Percentiles rank a stretch among this genome's conserved stretches.
Conservation (phyloP, 2,888 invertebrate genomes). For the Ophonus ardosiacus region DNA sequence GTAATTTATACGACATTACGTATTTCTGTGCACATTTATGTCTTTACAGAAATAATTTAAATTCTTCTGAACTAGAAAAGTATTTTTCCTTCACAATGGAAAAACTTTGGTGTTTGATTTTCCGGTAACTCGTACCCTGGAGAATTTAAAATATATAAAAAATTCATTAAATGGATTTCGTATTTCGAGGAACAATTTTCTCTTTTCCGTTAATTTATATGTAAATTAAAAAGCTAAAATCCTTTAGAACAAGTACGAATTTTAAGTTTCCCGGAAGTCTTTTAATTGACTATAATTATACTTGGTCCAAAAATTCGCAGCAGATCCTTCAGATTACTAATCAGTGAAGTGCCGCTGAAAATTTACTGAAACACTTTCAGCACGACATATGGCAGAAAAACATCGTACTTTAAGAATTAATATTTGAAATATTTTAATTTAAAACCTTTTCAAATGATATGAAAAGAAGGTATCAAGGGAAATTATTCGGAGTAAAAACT, state of each 20-base stretch:
- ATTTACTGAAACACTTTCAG: constrained; percentile 1
- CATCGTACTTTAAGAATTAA: constrained; percentile 1
- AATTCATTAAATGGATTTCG: constrained; percentile 58
- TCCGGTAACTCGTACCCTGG: not conserved
- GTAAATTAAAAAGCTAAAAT: constrained; percentile 59
- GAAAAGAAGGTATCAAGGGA: constrained; percentile 18
- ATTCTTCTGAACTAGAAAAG: constrained; percentile 28
- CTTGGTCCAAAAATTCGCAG: constrained; percentile 49
- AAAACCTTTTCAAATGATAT: constrained; percentile 41
- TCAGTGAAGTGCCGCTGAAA: constrained; percentile 4
- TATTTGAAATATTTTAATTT: constrained; percentile 41
- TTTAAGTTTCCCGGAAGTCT: constrained; percentile 58
- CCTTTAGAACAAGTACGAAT: constrained; percentile 57
- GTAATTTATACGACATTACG: too few species aligned
- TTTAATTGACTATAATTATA: constrained; percentile 59
- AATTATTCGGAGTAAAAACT: constrained; percentile 10
- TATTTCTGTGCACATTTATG: constrained; percentile 3
- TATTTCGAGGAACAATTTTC: constrained; percentile 56
- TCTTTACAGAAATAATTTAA: constrained; percentile 19
- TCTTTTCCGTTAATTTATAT: constrained; percentile 59
- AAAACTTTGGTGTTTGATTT: constrained; percentile 43
- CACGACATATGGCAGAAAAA: constrained; percentile 3
- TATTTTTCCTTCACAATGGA: constrained; percentile 22
- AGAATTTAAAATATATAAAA: constrained; percentile 58
- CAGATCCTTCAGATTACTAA: constrained; percentile 15